phyloP scores from a whole-genome alignment of 2,797 vertebrate species.

The Syndactyla subalaris region DNA sequence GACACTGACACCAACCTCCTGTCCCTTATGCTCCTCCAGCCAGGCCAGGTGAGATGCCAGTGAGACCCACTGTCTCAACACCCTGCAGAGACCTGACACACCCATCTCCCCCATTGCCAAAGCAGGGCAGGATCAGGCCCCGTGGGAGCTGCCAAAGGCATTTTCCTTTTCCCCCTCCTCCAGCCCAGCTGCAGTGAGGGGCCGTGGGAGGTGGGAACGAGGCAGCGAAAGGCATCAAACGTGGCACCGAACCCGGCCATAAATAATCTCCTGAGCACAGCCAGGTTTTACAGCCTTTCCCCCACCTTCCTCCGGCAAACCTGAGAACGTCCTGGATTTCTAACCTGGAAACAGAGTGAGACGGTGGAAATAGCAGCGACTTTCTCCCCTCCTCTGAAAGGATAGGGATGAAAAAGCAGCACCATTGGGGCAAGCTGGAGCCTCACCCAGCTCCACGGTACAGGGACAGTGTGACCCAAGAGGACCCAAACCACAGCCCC shows the following conservation, averaged over 20 bases:
- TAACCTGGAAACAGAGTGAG: slow-evolving; percentile 22
- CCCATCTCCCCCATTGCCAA: background rate
- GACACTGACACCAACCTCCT: background rate
- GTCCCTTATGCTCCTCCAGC: background rate
- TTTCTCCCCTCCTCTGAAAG: background rate
- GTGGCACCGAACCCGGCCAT: background rate
- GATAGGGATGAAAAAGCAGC: background rate
- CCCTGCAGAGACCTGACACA: background rate
- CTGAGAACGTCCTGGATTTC: slow-evolving; percentile 49
- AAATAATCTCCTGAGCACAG: slow-evolving; percentile 19
- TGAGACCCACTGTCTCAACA: background rate
- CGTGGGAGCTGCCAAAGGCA: background rate
- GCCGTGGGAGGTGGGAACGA: slow-evolving; percentile 49
- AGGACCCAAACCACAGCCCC: background rate
- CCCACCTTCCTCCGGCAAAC: slow-evolving; percentile 27
- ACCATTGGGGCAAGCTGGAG: fast-evolving
- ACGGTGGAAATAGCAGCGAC: background rate
- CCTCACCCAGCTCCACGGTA: fast-evolving
- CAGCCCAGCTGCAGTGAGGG: slow-evolving; percentile 29
- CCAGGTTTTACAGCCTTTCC: slow-evolving; percentile 40
- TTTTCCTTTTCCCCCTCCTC: slow-evolving; percentile 4
- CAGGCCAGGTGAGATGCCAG: background rate
- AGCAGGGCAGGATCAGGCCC: background rate
- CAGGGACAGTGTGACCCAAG: background rate
- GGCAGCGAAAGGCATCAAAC: slow-evolving; percentile 21